phyloP scores from a whole-genome alignment of 1,140 invertebrate genomes.

The Heliothis subflexa region DNA sequence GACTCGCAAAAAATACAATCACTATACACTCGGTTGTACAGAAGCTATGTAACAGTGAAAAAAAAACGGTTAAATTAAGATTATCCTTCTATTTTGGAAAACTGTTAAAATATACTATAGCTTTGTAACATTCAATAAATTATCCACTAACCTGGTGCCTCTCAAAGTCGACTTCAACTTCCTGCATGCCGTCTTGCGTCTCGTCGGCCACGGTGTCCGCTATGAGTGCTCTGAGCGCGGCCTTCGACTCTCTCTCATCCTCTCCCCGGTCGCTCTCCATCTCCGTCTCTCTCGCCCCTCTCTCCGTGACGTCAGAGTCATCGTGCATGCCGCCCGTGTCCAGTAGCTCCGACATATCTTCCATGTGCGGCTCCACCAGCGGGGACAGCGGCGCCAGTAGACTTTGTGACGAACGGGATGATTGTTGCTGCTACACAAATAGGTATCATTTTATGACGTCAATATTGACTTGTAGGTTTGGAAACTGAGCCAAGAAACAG shows the following conservation, averaged over 20 bases:
- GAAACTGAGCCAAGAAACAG: too few relatives aligned
- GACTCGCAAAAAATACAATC: too few relatives aligned
- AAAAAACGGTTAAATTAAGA: too few relatives aligned
- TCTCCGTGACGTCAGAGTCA: neutral
- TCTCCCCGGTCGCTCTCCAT: constrained; percentile 30
- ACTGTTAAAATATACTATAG: too few relatives aligned
- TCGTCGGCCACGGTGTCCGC: constrained; percentile 54
- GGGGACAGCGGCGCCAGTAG: constrained; percentile 71
- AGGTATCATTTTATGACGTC: neutral
- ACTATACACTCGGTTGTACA: too few relatives aligned
- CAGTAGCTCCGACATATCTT: neutral
- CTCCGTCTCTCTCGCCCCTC: constrained; percentile 5
- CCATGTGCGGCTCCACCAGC: neutral
- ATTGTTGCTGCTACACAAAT: constrained; percentile 35
- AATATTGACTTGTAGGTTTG: neutral
- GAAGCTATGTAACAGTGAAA: too few relatives aligned
- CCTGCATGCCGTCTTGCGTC: constrained; percentile 26
- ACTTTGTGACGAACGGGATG: constrained; percentile 66
- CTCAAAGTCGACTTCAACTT: constrained; percentile 62
- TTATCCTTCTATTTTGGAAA: too few relatives aligned
- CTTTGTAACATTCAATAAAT: too few relatives aligned
- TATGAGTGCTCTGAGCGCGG: constrained; percentile 57
- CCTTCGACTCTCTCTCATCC: constrained; percentile 45
- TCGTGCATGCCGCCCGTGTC: neutral
- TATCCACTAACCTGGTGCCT: constrained; percentile 38